These are phyloP conservation scores for Scaptomyza cyrtandrae DNA, from an alignment of 2,888 invertebrate genomes.

Conservation along the genomic window DNA sequence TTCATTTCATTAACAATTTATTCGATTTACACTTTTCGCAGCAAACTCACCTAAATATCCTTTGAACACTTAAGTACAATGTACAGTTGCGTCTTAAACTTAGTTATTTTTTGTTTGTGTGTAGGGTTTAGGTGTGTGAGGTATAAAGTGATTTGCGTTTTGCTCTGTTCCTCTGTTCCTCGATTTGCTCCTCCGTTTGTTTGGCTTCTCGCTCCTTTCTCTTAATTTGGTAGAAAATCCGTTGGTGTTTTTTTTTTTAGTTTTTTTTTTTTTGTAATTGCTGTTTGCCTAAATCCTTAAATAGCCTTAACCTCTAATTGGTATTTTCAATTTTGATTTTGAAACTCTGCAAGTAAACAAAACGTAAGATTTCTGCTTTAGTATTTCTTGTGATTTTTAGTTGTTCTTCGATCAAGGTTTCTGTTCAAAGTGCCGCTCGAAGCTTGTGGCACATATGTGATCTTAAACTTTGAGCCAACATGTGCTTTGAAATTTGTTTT, in stretches of 20 bases:
- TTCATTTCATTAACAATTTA: not conserved
- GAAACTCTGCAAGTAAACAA: slow-evolving; percentile 81
- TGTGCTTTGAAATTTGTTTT: slow-evolving; percentile 31
- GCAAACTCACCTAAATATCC: slow-evolving; percentile 74
- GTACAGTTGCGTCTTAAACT: slow-evolving; percentile 81
- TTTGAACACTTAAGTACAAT: slow-evolving; percentile 85
- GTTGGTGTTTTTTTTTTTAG: slow-evolving; percentile 59
- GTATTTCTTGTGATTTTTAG: slow-evolving; percentile 16
- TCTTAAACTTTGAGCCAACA: slow-evolving; percentile 26
- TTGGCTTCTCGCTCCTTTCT: slow-evolving; percentile 38
- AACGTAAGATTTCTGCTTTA: slow-evolving; percentile 26
- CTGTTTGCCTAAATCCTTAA: slow-evolving; percentile 77
- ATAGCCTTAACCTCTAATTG: slow-evolving; percentile 79
- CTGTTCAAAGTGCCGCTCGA: slow-evolving; percentile 45
- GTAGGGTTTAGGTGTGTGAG: slow-evolving; percentile 71
- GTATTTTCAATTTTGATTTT: slow-evolving; percentile 83
- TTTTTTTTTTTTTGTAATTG: slow-evolving; percentile 41
- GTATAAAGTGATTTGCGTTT: slow-evolving; percentile 84
- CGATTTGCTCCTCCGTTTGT: slow-evolving; percentile 71
- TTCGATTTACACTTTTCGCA: not conserved
- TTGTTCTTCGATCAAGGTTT: slow-evolving; percentile 33
- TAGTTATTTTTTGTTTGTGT: slow-evolving; percentile 52
- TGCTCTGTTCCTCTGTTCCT: slow-evolving; percentile 72
- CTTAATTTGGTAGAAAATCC: slow-evolving; percentile 68
- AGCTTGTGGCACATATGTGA: slow-evolving; percentile 17